These are phyloP conservation scores for Cherax destructor DNA, from an alignment of 1,140 invertebrate species.

Conservation along the genomic window DNA sequence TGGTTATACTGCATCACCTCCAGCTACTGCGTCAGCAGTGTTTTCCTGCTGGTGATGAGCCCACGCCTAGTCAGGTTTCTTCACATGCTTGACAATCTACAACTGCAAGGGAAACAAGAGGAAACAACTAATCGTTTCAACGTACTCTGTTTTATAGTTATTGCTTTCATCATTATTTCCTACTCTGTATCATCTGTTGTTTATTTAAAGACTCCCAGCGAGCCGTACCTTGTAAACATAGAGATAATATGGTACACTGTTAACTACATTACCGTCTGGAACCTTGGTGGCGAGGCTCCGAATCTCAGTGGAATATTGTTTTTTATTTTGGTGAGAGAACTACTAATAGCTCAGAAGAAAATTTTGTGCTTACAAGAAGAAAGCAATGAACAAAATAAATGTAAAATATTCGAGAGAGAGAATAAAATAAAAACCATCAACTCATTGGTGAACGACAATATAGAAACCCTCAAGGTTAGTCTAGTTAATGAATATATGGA, in stretches of 20 bases:
- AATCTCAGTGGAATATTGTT: not conserved
- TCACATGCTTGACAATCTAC: not conserved
- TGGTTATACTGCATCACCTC: not conserved
- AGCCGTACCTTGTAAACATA: not conserved
- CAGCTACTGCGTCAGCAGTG: not conserved
- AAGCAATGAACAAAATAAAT: not conserved
- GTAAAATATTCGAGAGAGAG: not conserved
- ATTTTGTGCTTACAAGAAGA: not conserved
- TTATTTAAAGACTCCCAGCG: not conserved
- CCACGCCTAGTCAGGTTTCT: not conserved
- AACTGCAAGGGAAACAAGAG: not conserved
- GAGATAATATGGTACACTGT: not conserved
- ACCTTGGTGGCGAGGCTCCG: not conserved
- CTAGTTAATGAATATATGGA: not conserved
- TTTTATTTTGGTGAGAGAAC: not conserved
- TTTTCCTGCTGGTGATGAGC: not conserved
- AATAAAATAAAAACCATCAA: not conserved
- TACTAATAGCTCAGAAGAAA: not conserved
- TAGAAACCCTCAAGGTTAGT: not conserved
- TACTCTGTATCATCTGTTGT: not conserved
- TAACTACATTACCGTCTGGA: not conserved
- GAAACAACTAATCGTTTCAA: not conserved
- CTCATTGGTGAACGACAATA: not conserved
- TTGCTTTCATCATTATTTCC: not conserved
- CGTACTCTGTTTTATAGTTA: not conserved